Evolutionary conservation across 2,113 vertebrate genomes (phyloP), one percentile per base, ranked within the genome.

Genomic region (Bungarus multicinctus): DNA sequence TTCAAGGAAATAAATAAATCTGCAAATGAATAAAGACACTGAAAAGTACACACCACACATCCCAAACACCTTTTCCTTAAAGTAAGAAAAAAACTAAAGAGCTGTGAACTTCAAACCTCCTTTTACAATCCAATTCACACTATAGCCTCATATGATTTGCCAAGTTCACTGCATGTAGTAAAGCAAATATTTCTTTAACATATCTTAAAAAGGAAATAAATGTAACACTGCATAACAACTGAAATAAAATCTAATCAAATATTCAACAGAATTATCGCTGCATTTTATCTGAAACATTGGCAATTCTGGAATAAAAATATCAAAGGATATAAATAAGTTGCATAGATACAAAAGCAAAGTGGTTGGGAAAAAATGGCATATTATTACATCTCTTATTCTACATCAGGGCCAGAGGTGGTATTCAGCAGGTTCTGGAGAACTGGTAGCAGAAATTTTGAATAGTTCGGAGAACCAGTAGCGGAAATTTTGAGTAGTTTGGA

Each of bases 211-310:
- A 1, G 39, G 5, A 20, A 94, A 27, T 4, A 94, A 92, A 93
- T 69, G 43, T 5, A 74, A 2, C 11, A 50, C 0, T 20, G 14
- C 85, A 39, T 54, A 64, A 95, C 53, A 0, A 0, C 47, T 10
- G 52, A 96, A 69, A 58, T 45, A 85, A 90, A 27, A 89, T 89
- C 16, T 93, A 93, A 91, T 52, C 3, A 85, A 85, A 91, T 91
- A 91, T 88, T 6, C 90, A 0, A 54, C 0, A 92, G 91, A 87
- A 91, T 64, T 55, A 52, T 87, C 34, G 52, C 47, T 52, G 58
- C 25, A 87, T 91, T 45, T 34, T 91, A 50, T 60, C 5, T 57
- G 11, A 34, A 50, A 45, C 30, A 25, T 47, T 87, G 85, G 39
- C 85, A 74, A 52, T 91, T 10, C 7, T 87, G 91, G 43, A 39